Conservation (phyloP, 2,113 vertebrate genomes). For the Ptilorrhoa leucosticta region DNA sequence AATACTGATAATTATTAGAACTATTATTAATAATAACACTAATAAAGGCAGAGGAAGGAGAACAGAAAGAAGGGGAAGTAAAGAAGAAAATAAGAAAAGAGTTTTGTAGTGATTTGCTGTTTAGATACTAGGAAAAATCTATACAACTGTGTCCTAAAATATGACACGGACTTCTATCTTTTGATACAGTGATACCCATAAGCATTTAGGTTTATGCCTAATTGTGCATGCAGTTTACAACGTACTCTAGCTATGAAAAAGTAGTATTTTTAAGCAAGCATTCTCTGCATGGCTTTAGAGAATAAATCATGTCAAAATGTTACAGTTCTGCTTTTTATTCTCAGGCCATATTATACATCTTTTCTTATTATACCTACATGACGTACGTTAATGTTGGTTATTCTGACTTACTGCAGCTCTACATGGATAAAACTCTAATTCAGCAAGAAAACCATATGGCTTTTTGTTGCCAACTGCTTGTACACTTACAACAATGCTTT, state of each 20-base stretch:
- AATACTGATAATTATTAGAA: neutral
- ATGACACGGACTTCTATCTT: neutral
- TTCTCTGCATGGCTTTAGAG: neutral
- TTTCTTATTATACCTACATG: neutral
- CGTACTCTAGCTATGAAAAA: neutral
- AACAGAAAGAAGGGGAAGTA: neutral
- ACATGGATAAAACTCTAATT: neutral
- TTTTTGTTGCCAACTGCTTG: neutral
- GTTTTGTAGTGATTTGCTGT: neutral
- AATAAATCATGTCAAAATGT: neutral
- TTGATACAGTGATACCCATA: neutral
- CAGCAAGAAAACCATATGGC: neutral
- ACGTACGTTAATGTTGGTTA: neutral
- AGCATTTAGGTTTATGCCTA: neutral
- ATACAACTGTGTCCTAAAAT: neutral
- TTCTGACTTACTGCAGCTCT: neutral
- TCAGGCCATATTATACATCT: neutral
- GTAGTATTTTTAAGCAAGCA: neutral
- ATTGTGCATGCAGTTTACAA: neutral
- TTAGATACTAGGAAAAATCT: neutral
- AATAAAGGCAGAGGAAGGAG: neutral
- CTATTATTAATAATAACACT: neutral
- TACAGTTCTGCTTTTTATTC: neutral
- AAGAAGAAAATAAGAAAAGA: neutral
- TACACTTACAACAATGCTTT: neutral